A percentile compares a stretch with the other conserved stretches of the same genome.
Conservation (phyloP, 2,797 vertebrate genomes). For the Lutjanus argentimaculatus region DNA sequence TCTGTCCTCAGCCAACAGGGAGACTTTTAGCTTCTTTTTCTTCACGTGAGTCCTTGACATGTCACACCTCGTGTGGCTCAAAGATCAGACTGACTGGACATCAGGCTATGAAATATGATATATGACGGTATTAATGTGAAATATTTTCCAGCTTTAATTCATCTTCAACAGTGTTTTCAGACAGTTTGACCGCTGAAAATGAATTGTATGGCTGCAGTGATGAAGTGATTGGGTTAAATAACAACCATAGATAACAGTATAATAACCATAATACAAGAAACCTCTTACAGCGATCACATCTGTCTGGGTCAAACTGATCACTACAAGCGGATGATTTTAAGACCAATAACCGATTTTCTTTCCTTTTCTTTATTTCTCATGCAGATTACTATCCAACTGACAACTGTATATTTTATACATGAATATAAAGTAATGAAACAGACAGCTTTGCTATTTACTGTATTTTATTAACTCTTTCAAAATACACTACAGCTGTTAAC, state of each 20-base stretch:
- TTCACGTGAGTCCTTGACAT: conserved; percentile 64
- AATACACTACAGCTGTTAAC: too few species aligned
- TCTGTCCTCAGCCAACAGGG: conserved; percentile 46
- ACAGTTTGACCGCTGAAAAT: conserved; percentile 12
- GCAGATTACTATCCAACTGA: too few species aligned
- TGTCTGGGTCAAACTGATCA: too few species aligned
- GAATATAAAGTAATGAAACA: too few species aligned
- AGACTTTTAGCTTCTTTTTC: conserved; percentile 59
- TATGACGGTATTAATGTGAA: conserved; percentile 27
- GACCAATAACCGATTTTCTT: too few species aligned
- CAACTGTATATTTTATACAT: too few species aligned
- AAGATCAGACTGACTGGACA: conserved; percentile 55
- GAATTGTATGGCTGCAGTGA: background rate
- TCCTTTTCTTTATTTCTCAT: too few species aligned
- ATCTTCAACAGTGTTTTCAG: conserved; percentile 29
- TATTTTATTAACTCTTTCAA: too few species aligned
- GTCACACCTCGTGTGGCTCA: conserved; percentile 55
- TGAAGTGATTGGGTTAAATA: conserved; percentile 22
- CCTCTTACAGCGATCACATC: too few species aligned
- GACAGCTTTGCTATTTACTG: too few species aligned
- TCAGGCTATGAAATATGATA: conserved; percentile 52
- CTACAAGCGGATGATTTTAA: too few species aligned
- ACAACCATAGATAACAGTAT: background rate
- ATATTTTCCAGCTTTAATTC: conserved; percentile 38
- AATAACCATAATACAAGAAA: background rate